Conservation (phyloP, 2,113 vertebrate genomes). For the Amphilophus citrinellus region DNA sequence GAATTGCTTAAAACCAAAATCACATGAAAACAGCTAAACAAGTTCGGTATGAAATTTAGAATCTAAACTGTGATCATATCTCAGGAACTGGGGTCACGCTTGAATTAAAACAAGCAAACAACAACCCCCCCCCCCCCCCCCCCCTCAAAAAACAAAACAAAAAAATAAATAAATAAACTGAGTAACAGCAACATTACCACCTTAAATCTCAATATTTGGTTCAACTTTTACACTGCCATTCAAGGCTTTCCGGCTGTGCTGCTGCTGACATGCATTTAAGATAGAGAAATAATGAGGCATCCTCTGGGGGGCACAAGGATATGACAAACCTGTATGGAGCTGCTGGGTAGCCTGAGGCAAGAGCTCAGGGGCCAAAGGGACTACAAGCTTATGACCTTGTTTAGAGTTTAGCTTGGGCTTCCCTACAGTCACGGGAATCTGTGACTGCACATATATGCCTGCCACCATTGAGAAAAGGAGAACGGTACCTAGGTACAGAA, state of each 20-base stretch:
- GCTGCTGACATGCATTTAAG: neutral
- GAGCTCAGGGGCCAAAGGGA: slow-evolving; percentile 1
- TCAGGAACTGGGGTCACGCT: accelerated
- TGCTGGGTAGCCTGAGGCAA: slow-evolving; percentile 11
- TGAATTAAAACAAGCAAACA: neutral
- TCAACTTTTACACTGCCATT: neutral
- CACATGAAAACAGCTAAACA: no score
- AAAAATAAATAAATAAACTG: no score
- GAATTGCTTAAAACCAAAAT: neutral
- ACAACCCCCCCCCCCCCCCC: no score
- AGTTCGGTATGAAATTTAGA: neutral
- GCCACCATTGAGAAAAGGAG: neutral
- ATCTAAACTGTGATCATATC: neutral
- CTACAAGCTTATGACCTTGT: neutral
- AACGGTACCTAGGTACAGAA: neutral
- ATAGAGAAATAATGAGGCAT: neutral
- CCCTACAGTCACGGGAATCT: slow-evolving; percentile 6
- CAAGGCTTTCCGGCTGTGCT: neutral
- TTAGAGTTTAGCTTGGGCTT: slow-evolving; percentile 5
- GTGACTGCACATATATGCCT: slow-evolving; percentile 11
- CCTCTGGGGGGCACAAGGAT: neutral
- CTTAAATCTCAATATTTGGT: neutral
- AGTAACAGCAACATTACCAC: neutral
- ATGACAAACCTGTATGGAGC: neutral
- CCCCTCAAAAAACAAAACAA: no score